These are phyloP conservation scores for Lasioglossum morio DNA, from an alignment of 2,888 invertebrate genomes.

Conservation along the genomic window DNA sequence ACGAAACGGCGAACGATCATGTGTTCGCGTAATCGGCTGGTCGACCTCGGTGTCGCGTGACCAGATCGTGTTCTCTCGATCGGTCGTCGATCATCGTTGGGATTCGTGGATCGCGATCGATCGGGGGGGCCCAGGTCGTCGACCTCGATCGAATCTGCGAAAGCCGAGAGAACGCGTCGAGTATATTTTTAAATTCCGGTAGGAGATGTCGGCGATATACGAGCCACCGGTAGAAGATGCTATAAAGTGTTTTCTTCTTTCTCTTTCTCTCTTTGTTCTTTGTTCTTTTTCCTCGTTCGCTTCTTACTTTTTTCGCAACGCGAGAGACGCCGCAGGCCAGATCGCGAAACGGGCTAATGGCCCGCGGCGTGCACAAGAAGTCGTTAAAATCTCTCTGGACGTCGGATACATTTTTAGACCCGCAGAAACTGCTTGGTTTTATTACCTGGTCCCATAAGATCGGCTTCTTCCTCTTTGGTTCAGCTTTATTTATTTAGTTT, in stretches of 20 bases:
- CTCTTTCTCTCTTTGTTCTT: background rate
- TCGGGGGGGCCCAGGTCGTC: conserved; percentile 16
- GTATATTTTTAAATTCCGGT: conserved; percentile 63
- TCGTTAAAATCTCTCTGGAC: background rate
- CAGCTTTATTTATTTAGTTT: background rate
- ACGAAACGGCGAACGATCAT: background rate
- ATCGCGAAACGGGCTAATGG: conserved; percentile 22
- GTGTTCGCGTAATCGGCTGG: background rate
- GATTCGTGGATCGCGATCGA: conserved; percentile 23
- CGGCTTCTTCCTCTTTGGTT: background rate
- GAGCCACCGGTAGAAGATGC: conserved; percentile 10
- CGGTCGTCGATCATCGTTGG: background rate
- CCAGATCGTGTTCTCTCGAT: conserved; percentile 17
- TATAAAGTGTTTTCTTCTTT: background rate
- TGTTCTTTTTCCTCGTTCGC: background rate
- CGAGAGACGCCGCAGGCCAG: background rate
- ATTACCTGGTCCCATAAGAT: conserved; percentile 1
- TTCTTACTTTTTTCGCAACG: background rate
- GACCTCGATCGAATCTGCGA: conserved; percentile 43
- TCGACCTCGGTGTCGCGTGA: conserved; percentile 27
- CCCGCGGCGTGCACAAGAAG: background rate
- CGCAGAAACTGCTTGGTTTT: background rate
- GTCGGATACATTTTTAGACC: conserved; percentile 22
- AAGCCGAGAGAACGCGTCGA: background rate
- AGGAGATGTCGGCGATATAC: background rate